Base-by-base conservation (phyloP, 2,797 vertebrate species). In the Babyrousa celebensis region DNA sequence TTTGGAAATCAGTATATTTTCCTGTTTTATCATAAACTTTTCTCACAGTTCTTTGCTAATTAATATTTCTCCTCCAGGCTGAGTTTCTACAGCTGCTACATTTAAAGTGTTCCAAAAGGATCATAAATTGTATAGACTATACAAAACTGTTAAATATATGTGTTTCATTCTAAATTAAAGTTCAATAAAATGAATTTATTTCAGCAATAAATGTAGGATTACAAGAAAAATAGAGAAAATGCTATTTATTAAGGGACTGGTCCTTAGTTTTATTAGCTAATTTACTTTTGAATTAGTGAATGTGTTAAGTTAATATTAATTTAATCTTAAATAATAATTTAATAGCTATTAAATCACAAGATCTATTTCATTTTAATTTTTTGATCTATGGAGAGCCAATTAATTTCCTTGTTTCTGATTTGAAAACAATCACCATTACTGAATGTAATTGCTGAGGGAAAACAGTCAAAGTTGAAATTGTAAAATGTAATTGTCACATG, bases 61-160 rank as follows among this genome's bases (percentile, higher is more conserved):
- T 40, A 74, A 9, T 25, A 16, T 82, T 95, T 97, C 95, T 89
- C 21, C 83, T 23, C 85, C 54, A 3, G 1, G 15, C 25, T 29
- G 54, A 84, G 48, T 48, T 80, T 29, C 92, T 97, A 79, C 25
- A 97, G 29, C 25, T 78, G 1, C 48, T 96, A 54, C 3, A 78
- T 20, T 63, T 95, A 72, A 94, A 3, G 10, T 68, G 79, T 25
- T 27, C 78, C 23, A 78, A 91, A 95, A 89, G 2, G 68, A 1
- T 2, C 40, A 67, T 63, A 82, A 90, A 40, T 56, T 88, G 32
- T 52, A 96, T 79, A 60, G 86, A 56, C 12, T 56, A 83, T 48
- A n/a, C 18, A 83, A 96, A 62, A 96, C 1, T 11, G 32, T 72
- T 91, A 65, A 94, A 77, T 95, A 88, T 32, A 77, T 90, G 80